Evolutionary conservation across 2,888 invertebrate genomes (phyloP), one percentile per base, ranked within the genome.

Genomic region (Rhabditoides inermis): DNA sequence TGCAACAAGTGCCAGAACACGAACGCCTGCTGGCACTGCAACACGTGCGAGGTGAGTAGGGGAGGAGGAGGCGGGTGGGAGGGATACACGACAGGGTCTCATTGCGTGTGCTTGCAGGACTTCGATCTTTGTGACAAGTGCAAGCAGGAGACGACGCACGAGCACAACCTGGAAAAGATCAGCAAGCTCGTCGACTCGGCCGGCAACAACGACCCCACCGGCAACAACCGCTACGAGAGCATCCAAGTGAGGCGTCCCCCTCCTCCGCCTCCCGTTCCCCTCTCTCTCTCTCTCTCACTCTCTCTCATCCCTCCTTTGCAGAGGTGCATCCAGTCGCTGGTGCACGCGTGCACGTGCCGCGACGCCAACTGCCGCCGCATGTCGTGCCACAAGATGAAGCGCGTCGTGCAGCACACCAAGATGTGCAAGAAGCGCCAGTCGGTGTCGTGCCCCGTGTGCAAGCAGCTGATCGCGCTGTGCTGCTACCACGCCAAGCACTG

Each of bases 401-500:
- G 91, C 51, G 90, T 95, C 32, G 90, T 95, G 18, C 85, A 86
- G 58, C 95, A 95, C 79, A 90, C 92, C 22, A 91, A 90, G 82
- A 84, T 85, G 70, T 95, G 95, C 84, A 90, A 90, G 79, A 90
- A 90, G 23, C 90, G 47, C 82, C 89, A 87, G 60, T 90, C 35
- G 45, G 90, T 77, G 90, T 90, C 88, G 63, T 98, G 98, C 79
- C 90, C 91, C 0, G 91, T 95, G 68, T 98, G 98, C 83, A 98
- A 95, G 80, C 95, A 98, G 79, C 85, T 98, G 47, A 90, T 95
- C 76, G 94, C 94, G 36, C 81, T 98, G 60, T 98, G 95, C 78
- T 94, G 91, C 79, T 95, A 94, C 80, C 95, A 98, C 79, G 94
- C 95, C 47, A 95, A 94, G 80, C 90, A 92, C 82, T 98, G 95